Conservation (phyloP, 2,113 vertebrate genomes). For the Corydoras maculifer region DNA sequence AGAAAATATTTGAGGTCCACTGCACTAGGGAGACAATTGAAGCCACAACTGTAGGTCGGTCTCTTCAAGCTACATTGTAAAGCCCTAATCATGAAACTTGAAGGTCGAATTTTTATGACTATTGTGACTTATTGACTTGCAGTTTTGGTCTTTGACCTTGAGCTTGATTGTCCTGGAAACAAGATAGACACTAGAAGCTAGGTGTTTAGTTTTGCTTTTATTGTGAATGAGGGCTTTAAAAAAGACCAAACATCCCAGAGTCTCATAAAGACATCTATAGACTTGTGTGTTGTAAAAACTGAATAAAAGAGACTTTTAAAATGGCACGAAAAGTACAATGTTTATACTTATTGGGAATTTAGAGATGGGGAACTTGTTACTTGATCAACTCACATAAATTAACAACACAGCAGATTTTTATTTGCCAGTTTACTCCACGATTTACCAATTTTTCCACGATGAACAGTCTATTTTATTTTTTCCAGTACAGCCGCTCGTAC, state of each 20-base stretch:
- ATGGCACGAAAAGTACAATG: neutral
- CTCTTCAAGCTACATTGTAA: neutral
- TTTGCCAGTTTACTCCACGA: no score
- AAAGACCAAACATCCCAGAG: slow-evolving; percentile 29
- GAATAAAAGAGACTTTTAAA: slow-evolving; percentile 17
- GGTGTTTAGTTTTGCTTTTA: slow-evolving; percentile 27
- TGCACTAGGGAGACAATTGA: slow-evolving; percentile 13
- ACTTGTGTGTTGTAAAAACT: neutral
- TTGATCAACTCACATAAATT: slow-evolving; percentile 29
- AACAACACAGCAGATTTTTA: no score
- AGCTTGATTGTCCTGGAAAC: slow-evolving; percentile 36
- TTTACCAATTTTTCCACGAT: neutral
- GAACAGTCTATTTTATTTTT: neutral
- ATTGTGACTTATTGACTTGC: slow-evolving; percentile 36
- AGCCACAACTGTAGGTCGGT: slow-evolving; percentile 18
- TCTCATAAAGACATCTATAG: slow-evolving; percentile 34
- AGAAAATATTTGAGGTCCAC: no score
- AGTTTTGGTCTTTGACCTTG: slow-evolving; percentile 42
- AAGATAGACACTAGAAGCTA: slow-evolving; percentile 23
- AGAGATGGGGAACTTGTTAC: slow-evolving; percentile 12
- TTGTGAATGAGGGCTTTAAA: slow-evolving; percentile 40
- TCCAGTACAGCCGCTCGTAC: neutral
- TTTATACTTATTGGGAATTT: neutral
- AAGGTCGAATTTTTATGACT: slow-evolving; percentile 36
- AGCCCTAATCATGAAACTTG: slow-evolving; percentile 24